A percentile compares a stretch with the other conserved stretches of the same genome.
Conservation (phyloP, 2,888 invertebrate species). For the Pseudanteris insignis region DNA sequence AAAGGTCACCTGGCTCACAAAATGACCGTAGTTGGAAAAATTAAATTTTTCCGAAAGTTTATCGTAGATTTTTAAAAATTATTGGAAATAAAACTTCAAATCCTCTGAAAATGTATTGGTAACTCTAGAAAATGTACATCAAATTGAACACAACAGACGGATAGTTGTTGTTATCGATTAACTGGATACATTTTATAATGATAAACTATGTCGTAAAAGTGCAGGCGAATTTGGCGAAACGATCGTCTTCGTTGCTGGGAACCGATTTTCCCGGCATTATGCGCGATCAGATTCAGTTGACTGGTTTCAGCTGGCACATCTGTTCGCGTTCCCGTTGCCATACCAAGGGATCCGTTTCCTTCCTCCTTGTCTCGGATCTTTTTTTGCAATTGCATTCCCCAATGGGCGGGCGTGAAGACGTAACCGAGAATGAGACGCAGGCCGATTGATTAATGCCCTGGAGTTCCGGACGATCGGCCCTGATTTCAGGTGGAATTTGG, state of each 20-base stretch:
- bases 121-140: too few relatives aligned
- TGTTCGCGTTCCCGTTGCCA: constrained; percentile 14
- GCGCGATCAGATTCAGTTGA: constrained; percentile 5
- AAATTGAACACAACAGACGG: too few relatives aligned
- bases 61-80: too few relatives aligned
- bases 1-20: too few relatives aligned
- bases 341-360: constrained; percentile 16
- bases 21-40: too few relatives aligned
- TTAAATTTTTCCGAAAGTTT: too few relatives aligned
- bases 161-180: too few relatives aligned
- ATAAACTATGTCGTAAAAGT: not conserved
- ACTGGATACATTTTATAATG: too few relatives aligned
- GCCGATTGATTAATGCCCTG: constrained; percentile 14
- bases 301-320: constrained; percentile 22
- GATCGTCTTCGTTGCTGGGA: not conserved
- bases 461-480: constrained; percentile 13
- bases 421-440: constrained; percentile 5
- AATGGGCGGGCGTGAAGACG: constrained; percentile 13
- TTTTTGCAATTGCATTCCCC: constrained; percentile 22
- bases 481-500: constrained; percentile 21
- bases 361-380: constrained; percentile 5
- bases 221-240: not conserved
- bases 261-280: constrained; percentile 5
- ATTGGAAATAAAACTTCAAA: too few relatives aligned
- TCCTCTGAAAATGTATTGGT: too few relatives aligned